phyloP scores from a whole-genome alignment of 2,888 invertebrate species.

The Macaria liturata region DNA sequence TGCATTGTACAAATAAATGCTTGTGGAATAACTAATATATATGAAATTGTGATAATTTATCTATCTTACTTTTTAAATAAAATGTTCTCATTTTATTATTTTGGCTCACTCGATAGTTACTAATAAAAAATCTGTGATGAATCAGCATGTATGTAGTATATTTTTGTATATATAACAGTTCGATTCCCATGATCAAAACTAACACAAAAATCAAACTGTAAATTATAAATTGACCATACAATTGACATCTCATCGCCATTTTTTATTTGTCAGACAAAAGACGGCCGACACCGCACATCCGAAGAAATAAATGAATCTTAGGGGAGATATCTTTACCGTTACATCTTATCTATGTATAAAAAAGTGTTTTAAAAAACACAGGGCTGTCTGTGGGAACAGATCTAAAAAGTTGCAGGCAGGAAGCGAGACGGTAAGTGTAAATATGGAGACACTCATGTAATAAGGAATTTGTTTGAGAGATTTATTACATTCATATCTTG shows the following conservation, averaged over 20 bases:
- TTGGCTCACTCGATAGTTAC: too few relatives aligned
- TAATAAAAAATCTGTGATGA: too few relatives aligned
- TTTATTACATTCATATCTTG: conserved; percentile 45
- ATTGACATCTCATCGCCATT: conserved; percentile 40
- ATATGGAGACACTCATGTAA: conserved; percentile 73
- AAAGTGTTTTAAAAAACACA: conserved; percentile 60
- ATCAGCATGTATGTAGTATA: too few relatives aligned
- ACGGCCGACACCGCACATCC: conserved; percentile 67
- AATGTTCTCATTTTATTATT: too few relatives aligned
- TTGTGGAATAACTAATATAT: too few relatives aligned
- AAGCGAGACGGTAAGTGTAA: conserved; percentile 69
- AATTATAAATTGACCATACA: conserved; percentile 17
- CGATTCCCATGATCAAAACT: too few relatives aligned
- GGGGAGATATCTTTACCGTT: conserved; percentile 80
- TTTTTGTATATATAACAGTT: too few relatives aligned
- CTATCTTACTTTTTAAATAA: too few relatives aligned
- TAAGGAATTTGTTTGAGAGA: conserved; percentile 70
- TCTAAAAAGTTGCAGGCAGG: conserved; percentile 71
- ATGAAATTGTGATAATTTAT: too few relatives aligned
- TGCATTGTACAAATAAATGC: too few relatives aligned
- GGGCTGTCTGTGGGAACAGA: conserved; percentile 75
- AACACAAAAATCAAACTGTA: conserved; percentile 2
- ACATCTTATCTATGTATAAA: conserved; percentile 71
- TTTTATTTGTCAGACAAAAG: conserved; percentile 47
- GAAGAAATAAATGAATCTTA: conserved; percentile 80